Conservation (phyloP, 2,888 invertebrate genomes). For the Ischnura elegans region DNA sequence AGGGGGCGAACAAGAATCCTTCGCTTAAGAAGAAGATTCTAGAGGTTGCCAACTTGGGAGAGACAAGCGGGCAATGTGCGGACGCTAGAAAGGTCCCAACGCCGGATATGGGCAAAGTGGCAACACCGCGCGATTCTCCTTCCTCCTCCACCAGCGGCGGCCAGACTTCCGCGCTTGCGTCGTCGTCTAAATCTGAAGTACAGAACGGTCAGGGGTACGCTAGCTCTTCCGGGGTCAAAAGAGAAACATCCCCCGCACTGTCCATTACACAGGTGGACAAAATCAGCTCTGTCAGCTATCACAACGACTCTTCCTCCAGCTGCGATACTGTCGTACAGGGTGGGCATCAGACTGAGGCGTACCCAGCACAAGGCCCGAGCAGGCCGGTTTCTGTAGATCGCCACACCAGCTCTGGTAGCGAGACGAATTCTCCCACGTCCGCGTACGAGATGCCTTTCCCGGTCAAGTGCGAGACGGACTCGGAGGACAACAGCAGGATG, state of each 20-base stretch:
- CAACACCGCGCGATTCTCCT: background rate
- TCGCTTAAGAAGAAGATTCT: background rate
- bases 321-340: background rate
- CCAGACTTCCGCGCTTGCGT: background rate
- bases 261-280: slow-evolving; percentile 23
- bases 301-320: slow-evolving; percentile 12
- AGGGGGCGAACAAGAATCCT: background rate
- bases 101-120: slow-evolving; percentile 71
- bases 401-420: background rate
- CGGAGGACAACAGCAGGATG: slow-evolving; percentile 7
- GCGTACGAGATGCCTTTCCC: slow-evolving; percentile 4
- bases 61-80: no score
- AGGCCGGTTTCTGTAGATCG: background rate
- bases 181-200: background rate
- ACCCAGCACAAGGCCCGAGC: background rate
- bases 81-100: no score
- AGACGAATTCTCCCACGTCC: background rate
- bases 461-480: slow-evolving; percentile 37
- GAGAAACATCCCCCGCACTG: background rate
- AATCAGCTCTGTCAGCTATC: slow-evolving; percentile 10
- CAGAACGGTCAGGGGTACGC: background rate
- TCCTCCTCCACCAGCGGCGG: background rate
- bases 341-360: background rate
- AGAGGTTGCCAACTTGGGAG: slow-evolving; percentile 78
- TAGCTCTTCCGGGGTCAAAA: slow-evolving; percentile 73